phyloP scores from a whole-genome alignment of 2,797 vertebrate species.

The Astyanax mexicanus region DNA sequence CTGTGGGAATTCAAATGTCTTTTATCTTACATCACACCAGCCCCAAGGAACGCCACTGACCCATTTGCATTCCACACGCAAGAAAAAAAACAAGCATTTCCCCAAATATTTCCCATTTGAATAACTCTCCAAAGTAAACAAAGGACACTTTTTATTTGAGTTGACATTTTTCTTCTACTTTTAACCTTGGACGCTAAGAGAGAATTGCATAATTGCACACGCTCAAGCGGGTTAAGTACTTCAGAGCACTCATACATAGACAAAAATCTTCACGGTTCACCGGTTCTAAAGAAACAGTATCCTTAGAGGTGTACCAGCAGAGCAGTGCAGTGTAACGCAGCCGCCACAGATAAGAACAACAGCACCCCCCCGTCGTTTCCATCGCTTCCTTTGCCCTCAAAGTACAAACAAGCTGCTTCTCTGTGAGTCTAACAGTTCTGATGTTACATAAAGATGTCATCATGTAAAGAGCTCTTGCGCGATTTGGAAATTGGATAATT shows the following conservation, averaged over 20 bases:
- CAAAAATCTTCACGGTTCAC: not conserved
- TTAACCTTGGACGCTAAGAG: not conserved
- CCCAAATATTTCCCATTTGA: not conserved
- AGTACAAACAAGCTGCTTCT: not conserved
- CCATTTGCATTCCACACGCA: not conserved
- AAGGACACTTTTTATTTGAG: not conserved
- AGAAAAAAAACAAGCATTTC: not conserved
- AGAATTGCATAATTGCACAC: conserved; percentile 1
- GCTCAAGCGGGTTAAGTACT: not conserved
- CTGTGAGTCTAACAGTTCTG: not conserved
- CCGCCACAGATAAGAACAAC: not conserved
- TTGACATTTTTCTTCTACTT: not conserved
- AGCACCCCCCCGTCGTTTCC: not conserved
- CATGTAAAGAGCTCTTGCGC: not conserved
- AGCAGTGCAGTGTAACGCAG: conserved; percentile 1
- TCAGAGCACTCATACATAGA: not conserved
- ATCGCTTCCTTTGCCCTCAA: not conserved
- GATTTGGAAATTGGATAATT: not conserved
- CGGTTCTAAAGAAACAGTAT: conserved; percentile 17
- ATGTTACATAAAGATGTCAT: conserved; percentile 41
- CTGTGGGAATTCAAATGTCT: conserved; percentile 36
- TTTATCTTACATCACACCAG: conserved; percentile 35
- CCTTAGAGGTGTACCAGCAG: not conserved
- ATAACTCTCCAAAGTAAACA: conserved; percentile 36
- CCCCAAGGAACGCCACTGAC: not conserved